Conservation (phyloP, 2,113 vertebrate genomes). For the Oenanthe melanoleuca region DNA sequence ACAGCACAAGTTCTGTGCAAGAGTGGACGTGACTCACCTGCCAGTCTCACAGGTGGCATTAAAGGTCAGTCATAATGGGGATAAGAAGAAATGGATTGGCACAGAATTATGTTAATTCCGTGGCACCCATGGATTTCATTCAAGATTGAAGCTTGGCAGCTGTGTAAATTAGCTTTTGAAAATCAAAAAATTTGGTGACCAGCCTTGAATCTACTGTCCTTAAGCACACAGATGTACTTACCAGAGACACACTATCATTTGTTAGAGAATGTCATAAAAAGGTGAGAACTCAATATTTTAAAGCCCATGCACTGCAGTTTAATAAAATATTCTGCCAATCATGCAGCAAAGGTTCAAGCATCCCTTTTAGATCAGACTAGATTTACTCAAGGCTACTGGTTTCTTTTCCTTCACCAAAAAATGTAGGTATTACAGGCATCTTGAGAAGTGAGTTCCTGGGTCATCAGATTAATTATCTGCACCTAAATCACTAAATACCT, state of each 20-base stretch:
- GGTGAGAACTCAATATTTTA: not conserved
- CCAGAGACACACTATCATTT: not conserved
- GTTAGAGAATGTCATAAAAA: not conserved
- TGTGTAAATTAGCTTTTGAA: not conserved
- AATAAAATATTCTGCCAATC: not conserved
- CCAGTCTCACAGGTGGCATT: not conserved
- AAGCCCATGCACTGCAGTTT: not conserved
- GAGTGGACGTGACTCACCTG: rapidly evolving
- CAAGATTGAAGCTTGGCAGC: not conserved
- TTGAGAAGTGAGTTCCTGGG: not conserved
- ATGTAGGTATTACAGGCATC: not conserved
- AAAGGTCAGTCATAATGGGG: not conserved
- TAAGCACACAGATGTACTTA: not conserved
- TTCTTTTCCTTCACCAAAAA: not conserved
- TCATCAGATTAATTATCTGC: not conserved
- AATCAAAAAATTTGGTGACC: not conserved
- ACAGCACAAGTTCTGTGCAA: not conserved
- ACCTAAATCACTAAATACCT: not conserved
- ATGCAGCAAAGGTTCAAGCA: not conserved
- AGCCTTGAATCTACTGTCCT: not conserved
- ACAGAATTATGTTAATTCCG: not conserved
- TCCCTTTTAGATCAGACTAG: not conserved
- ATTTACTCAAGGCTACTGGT: not conserved
- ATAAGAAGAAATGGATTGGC: not conserved
- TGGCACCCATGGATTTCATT: not conserved